Conservation (phyloP, 2,888 invertebrate species). For the Pseudoips prasinana region DNA sequence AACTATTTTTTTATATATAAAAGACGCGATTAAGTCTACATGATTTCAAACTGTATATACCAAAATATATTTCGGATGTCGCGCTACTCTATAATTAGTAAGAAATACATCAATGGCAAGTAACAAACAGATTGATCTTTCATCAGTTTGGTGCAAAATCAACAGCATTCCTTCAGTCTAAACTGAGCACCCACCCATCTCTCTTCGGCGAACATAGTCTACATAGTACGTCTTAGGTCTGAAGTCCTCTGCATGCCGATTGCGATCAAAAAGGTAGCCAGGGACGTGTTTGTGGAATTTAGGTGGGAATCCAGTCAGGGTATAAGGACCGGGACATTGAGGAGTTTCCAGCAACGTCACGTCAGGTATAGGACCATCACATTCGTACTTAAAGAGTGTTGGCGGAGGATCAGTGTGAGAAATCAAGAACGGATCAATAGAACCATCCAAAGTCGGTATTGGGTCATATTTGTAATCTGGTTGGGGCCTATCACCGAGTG, state of each 20-base stretch:
- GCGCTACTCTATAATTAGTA: no score
- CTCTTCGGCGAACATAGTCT: slow-evolving; percentile 78
- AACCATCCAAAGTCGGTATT: slow-evolving; percentile 61
- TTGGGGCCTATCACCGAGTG: slow-evolving; percentile 62
- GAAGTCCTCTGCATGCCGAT: slow-evolving; percentile 74
- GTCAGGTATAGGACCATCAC: slow-evolving; percentile 71
- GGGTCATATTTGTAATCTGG: slow-evolving; percentile 71
- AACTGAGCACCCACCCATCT: slow-evolving; percentile 80
- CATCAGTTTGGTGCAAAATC: slow-evolving; percentile 43
- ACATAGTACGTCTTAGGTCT: slow-evolving; percentile 76
- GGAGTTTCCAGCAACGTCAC: slow-evolving; percentile 56
- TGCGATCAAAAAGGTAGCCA: slow-evolving; percentile 69
- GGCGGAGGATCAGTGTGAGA: slow-evolving; percentile 60
- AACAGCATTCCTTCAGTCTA: slow-evolving; percentile 65
- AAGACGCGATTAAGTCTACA: no score
- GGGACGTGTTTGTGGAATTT: slow-evolving; percentile 75
- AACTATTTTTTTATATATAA: no score
- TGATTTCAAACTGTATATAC: no score
- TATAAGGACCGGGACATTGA: slow-evolving; percentile 62
- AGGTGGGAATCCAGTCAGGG: slow-evolving; percentile 71
- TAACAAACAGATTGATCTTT: no score
- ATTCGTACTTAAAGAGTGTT: slow-evolving; percentile 68
- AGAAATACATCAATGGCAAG: no score
- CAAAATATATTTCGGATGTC: no score
- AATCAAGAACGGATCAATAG: slow-evolving; percentile 64